Percentiles rank a stretch among this genome's conserved stretches.
Evolutionary conservation across 1,140 invertebrate species (phyloP).

Genomic region (Helicoverpa zea): DNA sequence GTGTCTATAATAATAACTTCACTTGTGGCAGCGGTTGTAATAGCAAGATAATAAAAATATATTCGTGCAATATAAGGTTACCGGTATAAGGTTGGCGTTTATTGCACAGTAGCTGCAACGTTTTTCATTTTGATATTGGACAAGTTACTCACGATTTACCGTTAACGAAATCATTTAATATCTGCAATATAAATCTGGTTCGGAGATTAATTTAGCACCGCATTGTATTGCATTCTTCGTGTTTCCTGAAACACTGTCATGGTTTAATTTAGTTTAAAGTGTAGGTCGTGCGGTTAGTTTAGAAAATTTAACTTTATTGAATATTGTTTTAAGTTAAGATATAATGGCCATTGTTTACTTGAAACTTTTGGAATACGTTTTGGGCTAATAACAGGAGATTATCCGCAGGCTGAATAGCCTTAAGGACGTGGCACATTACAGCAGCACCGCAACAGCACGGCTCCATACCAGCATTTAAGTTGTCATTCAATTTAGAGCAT

Average conservation of each 20-base stretch:
- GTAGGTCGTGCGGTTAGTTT: conserved; percentile 17
- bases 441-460: too few species aligned
- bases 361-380: too few species aligned
- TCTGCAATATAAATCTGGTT: conserved; percentile 11
- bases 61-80: conserved; percentile 6
- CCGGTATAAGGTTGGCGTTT: background rate
- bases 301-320: background rate
- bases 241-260: background rate
- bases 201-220: conserved; percentile 21
- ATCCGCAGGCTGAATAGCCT: too few species aligned
- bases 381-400: too few species aligned
- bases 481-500: too few species aligned
- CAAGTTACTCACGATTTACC: conserved; percentile 22
- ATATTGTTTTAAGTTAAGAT: too few species aligned
- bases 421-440: too few species aligned
- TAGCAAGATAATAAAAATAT: background rate
- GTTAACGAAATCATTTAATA: conserved; percentile 27
- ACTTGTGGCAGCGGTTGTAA: background rate
- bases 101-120: conserved; percentile 10
- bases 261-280: conserved; percentile 12
- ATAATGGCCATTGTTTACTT: too few species aligned
- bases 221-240: background rate
- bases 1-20: too few species aligned
- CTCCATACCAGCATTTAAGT: too few species aligned
- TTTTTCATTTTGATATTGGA: background rate